Conservation (phyloP, 2,888 invertebrate genomes). For the Caenorhabditis auriculariae region DNA sequence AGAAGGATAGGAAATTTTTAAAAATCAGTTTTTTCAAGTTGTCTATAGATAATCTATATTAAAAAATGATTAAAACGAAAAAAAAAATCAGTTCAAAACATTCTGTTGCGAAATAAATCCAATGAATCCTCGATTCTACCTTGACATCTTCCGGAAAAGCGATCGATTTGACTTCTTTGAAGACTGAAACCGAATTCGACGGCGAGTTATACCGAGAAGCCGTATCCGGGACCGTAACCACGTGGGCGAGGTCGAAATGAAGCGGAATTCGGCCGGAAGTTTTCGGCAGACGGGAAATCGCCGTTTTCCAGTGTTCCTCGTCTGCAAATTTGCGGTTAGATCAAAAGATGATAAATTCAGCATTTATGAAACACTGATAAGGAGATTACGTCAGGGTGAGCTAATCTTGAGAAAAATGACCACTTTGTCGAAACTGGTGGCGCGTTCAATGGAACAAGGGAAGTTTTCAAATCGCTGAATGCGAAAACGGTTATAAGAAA, state of each 20-base stretch:
- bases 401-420: no score
- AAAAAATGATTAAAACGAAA: no score
- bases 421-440: no score
- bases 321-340: conserved; percentile 21
- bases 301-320: conserved; percentile 28
- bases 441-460: no score
- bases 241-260: conserved; percentile 46
- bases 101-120: no score
- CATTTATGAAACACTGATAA: no score
- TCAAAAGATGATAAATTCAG: no score
- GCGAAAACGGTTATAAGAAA: no score
- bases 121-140: conserved; percentile 9
- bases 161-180: conserved; percentile 33
- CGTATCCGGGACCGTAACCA: conserved; percentile 46
- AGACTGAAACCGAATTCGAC: conserved; percentile 41
- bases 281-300: conserved; percentile 19
- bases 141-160: conserved; percentile 29
- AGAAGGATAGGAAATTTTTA: background rate
- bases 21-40: background rate
- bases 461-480: no score
- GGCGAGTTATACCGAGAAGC: conserved; percentile 45
- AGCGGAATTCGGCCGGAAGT: conserved; percentile 39
- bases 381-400: no score
- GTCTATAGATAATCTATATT: background rate
- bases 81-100: no score